phyloP scores from a whole-genome alignment of 2,888 invertebrate genomes.

The Thalpophila matura region DNA sequence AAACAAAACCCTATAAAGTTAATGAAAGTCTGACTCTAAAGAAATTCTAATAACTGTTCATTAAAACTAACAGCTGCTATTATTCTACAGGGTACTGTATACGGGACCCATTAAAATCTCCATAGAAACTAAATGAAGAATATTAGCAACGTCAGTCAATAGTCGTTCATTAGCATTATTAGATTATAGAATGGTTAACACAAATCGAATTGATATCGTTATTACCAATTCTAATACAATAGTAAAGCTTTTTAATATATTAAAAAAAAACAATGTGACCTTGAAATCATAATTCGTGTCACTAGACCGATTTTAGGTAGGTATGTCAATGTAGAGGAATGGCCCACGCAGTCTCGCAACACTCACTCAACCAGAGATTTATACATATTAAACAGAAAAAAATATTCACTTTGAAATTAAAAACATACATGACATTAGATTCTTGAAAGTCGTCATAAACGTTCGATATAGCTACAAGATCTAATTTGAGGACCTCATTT shows the following conservation, averaged over 20 bases:
- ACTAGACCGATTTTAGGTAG: conserved; percentile 7
- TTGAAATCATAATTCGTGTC: conserved; percentile 6
- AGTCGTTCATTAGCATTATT: too few relatives aligned
- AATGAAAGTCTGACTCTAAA: too few relatives aligned
- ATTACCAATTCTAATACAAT: too few relatives aligned
- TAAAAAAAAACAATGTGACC: not conserved
- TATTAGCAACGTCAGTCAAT: not conserved
- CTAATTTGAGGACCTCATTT: not conserved
- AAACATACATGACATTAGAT: not conserved
- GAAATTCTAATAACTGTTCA: too few relatives aligned
- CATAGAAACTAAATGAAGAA: not conserved
- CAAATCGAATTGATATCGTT: too few relatives aligned
- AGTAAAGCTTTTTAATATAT: not conserved
- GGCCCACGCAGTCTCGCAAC: conserved; percentile 39
- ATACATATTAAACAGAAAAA: conserved; percentile 3
- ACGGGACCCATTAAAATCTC: too few relatives aligned
- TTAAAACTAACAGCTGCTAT: too few relatives aligned
- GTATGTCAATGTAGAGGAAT: conserved; percentile 16
- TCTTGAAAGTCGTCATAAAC: conserved; percentile 4
- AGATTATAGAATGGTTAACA: too few relatives aligned
- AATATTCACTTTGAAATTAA: conserved; percentile 15
- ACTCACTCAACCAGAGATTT: conserved; percentile 16
- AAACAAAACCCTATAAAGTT: too few relatives aligned
- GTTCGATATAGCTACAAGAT: not conserved
- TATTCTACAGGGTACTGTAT: too few relatives aligned